A percentile compares a stretch with the other conserved stretches of the same genome.
Conservation (phyloP, 2,797 vertebrate genomes). For the Avahi laniger region DNA sequence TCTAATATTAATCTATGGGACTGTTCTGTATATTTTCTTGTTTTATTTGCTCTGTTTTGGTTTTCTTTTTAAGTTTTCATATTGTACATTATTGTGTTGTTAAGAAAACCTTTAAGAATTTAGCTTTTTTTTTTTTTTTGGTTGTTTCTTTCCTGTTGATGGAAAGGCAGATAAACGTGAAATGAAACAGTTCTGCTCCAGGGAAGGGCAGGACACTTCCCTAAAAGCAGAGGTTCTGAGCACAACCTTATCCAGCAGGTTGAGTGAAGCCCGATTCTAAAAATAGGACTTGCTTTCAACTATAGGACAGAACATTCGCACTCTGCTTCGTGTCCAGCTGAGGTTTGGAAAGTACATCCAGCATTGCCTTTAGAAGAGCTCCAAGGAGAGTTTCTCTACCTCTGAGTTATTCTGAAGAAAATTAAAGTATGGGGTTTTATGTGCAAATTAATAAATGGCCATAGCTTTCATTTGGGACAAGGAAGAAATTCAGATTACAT, state of each 20-base stretch:
- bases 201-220: neutral
- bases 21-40: neutral
- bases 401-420: neutral
- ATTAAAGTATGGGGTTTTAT: neutral
- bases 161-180: neutral
- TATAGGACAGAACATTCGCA: conserved; percentile 72
- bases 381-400: neutral
- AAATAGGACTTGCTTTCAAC: conserved; percentile 82
- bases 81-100: neutral
- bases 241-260: conserved; percentile 82
- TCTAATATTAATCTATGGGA: neutral
- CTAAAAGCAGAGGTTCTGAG: conserved; percentile 60
- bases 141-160: neutral
- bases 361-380: conserved; percentile 40
- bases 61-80: neutral
- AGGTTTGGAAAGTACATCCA: neutral
- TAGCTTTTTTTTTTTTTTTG: too few relatives aligned
- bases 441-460: neutral
- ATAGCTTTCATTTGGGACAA: neutral
- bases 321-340: conserved; percentile 77
- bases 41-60: neutral
- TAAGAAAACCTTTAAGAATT: neutral
- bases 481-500: neutral
- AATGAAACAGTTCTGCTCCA: neutral
- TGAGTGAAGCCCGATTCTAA: conserved; percentile 80